A percentile compares a stretch with the other conserved stretches of the same genome.
Conservation (phyloP, 2,888 invertebrate species). For the Arrhopalites spinosus region DNA sequence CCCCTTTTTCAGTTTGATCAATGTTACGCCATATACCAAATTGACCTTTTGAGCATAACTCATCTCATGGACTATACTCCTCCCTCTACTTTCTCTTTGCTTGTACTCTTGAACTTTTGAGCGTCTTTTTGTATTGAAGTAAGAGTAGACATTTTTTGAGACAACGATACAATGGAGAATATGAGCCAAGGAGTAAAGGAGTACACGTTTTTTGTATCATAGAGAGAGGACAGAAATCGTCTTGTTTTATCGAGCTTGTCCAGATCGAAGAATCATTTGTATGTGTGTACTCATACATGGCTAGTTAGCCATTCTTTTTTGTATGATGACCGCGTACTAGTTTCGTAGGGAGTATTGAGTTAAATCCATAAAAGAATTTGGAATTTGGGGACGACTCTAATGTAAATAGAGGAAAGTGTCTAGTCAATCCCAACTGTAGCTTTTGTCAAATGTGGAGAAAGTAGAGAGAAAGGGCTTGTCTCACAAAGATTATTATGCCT, state of each 20-base stretch:
- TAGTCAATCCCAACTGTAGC: no score
- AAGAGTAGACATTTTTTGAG: background rate
- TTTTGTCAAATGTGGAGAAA: no score
- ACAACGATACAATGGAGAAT: background rate
- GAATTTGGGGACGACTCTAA: no score
- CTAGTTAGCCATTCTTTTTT: no score
- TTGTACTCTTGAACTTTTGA: background rate
- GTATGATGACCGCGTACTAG: background rate
- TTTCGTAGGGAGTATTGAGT: no score
- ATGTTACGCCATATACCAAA: constrained; percentile 8
- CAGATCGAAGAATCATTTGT: constrained; percentile 20
- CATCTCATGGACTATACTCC: constrained; percentile 16
- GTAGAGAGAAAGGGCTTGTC: no score
- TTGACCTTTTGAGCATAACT: constrained; percentile 29
- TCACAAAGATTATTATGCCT: no score
- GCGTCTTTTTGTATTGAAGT: background rate
- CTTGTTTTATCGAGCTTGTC: constrained; percentile 24
- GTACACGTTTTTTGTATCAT: constrained; percentile 12
- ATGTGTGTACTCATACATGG: background rate
- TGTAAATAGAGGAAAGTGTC: no score
- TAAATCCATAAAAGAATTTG: no score
- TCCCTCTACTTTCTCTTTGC: no score
- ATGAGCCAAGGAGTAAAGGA: background rate
- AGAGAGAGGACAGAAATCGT: background rate
- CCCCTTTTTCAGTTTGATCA: constrained; percentile 16